phyloP scores from a whole-genome alignment of 2,888 invertebrate genomes.

The Andrena fulva region DNA sequence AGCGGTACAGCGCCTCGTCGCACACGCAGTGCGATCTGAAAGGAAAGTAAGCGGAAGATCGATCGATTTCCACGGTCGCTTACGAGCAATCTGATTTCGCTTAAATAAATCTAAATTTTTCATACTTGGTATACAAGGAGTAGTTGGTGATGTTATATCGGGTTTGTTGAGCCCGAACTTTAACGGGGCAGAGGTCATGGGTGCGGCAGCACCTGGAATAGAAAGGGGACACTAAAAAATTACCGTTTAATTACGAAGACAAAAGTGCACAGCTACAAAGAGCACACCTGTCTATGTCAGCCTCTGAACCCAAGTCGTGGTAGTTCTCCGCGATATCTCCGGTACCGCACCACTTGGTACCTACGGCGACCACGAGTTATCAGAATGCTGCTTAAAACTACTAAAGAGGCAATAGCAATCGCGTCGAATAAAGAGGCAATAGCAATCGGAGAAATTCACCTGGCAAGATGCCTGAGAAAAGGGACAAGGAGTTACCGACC shows the following conservation, averaged over 20 bases:
- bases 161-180: slow-evolving; percentile 89
- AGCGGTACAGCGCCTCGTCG: slow-evolving; percentile 93
- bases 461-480: slow-evolving; percentile 93
- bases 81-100: too few relatives aligned
- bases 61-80: neutral
- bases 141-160: slow-evolving; percentile 94
- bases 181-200: slow-evolving; percentile 96
- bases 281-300: slow-evolving; percentile 80
- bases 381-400: neutral
- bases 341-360: slow-evolving; percentile 97
- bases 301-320: slow-evolving; percentile 92
- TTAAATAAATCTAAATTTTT: slow-evolving; percentile 13
- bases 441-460: slow-evolving; percentile 85
- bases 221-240: neutral
- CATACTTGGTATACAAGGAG: slow-evolving; percentile 92
- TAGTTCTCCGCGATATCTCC: slow-evolving; percentile 94
- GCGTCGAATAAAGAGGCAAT: neutral
- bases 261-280: neutral
- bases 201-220: slow-evolving; percentile 91
- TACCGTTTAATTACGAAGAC: neutral
- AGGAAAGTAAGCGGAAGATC: slow-evolving; percentile 6
- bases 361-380: slow-evolving; percentile 84
- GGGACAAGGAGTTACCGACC: slow-evolving; percentile 89
- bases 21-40: slow-evolving; percentile 93
- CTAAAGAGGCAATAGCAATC: neutral